These are phyloP conservation scores for Phallusia fumigata DNA, from an alignment of 23 tunicate species.

Conservation along the genomic window DNA sequence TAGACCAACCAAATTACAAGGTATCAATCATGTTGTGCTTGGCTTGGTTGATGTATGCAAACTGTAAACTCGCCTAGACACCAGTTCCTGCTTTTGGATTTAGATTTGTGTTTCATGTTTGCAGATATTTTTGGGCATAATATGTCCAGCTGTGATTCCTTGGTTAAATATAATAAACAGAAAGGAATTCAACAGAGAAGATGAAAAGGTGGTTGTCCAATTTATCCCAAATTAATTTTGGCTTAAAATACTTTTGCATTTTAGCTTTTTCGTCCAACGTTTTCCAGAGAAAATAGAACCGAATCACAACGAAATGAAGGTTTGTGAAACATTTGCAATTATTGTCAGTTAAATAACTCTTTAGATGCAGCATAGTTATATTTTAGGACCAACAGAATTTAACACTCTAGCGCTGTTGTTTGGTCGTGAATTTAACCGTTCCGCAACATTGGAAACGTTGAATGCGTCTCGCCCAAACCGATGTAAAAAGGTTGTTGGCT, in stretches of 20 bases:
- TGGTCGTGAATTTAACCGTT: conserved; percentile 1
- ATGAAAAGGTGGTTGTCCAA: not conserved
- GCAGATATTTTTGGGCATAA: not conserved
- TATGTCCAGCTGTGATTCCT: not conserved
- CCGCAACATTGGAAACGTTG: not conserved
- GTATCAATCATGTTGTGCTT: not conserved
- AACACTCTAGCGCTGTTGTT: not conserved
- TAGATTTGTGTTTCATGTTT: not conserved
- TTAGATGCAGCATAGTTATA: not conserved
- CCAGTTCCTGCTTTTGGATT: too few species aligned
- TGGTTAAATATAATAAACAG: not conserved
- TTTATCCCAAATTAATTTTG: not conserved
- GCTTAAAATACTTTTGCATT: not conserved
- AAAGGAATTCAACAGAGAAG: not conserved
- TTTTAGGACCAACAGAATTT: not conserved
- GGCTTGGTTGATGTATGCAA: too few species aligned
- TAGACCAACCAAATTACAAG: not conserved
- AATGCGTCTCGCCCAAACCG: not conserved
- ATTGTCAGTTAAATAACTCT: too few species aligned
- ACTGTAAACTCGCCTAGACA: not conserved
- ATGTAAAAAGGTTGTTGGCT: not conserved
- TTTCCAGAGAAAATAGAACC: not conserved
- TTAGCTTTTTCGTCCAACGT: not conserved
- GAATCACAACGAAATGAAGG: not conserved
- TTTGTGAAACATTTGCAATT: not conserved